A percentile compares a stretch with the other conserved stretches of the same genome.
These are phyloP conservation scores for Sinonovacula constricta DNA, from an alignment of 1,140 invertebrate genomes.

Conservation along the genomic window DNA sequence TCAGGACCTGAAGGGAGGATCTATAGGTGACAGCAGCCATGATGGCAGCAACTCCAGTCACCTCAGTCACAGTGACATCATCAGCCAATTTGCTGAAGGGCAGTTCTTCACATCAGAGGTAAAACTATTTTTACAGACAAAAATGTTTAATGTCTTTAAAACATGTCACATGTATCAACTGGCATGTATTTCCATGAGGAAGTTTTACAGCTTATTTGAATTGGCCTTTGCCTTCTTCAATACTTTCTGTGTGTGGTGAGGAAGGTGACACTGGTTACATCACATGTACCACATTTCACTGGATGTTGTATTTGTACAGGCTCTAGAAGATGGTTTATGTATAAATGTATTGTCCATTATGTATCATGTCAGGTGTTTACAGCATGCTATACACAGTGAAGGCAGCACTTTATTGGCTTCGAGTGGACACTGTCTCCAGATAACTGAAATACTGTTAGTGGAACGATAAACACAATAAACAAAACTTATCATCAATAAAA, in stretches of 20 bases:
- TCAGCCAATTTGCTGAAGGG: constrained; percentile 66
- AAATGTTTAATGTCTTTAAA: too few relatives aligned
- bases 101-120: constrained; percentile 70
- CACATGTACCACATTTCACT: too few relatives aligned
- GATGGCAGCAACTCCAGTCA: constrained; percentile 67
- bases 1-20: constrained; percentile 58
- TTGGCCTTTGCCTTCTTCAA: background rate
- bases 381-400: too few relatives aligned
- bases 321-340: background rate
- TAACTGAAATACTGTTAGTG: too few relatives aligned
- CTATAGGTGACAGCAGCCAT: constrained; percentile 67
- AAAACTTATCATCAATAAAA: too few relatives aligned
- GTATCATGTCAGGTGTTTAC: too few relatives aligned
- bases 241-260: background rate
- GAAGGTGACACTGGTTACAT: background rate
- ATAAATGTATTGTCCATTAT: too few relatives aligned
- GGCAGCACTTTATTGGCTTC: too few relatives aligned
- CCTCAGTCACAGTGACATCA: constrained; percentile 66
- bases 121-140: too few relatives aligned
- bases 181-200: background rate
- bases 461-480: too few relatives aligned
- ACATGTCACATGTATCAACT: background rate
- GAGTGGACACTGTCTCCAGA: too few relatives aligned
- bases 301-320: too few relatives aligned
- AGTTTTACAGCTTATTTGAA: background rate